Conservation (phyloP, 2,113 vertebrate species). For the Microcebus murinus region DNA sequence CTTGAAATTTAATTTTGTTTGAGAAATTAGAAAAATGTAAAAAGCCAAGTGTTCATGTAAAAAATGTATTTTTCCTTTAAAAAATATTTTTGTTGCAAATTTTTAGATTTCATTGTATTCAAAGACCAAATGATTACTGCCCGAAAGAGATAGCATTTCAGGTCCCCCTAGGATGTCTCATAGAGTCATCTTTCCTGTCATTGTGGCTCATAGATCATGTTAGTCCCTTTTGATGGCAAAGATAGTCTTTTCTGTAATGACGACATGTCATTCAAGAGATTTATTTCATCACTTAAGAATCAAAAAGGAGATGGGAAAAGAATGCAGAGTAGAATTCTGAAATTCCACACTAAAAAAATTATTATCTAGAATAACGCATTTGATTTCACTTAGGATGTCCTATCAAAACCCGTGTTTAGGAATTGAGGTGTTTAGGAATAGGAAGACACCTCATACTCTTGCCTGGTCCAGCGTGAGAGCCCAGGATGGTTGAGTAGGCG, state of each 20-base stretch:
- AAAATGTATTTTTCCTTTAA: neutral
- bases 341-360: neutral
- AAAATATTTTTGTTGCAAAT: neutral
- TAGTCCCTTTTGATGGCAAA: neutral
- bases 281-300: constrained; percentile 24
- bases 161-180: neutral
- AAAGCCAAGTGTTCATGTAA: neutral
- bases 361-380: neutral
- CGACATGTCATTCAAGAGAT: neutral
- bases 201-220: neutral
- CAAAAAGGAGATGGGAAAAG: neutral
- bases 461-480: too few relatives aligned
- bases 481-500: too few relatives aligned
- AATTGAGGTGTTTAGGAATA: neutral
- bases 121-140: neutral
- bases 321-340: neutral
- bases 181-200: neutral
- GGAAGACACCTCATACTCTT: neutral
- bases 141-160: neutral
- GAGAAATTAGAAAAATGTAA: neutral
- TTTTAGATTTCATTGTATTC: neutral
- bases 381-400: neutral
- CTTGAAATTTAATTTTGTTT: neutral
- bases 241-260: neutral
- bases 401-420: neutral